Base-by-base conservation (phyloP, 2,888 invertebrate genomes). In the Neria commutata region DNA sequence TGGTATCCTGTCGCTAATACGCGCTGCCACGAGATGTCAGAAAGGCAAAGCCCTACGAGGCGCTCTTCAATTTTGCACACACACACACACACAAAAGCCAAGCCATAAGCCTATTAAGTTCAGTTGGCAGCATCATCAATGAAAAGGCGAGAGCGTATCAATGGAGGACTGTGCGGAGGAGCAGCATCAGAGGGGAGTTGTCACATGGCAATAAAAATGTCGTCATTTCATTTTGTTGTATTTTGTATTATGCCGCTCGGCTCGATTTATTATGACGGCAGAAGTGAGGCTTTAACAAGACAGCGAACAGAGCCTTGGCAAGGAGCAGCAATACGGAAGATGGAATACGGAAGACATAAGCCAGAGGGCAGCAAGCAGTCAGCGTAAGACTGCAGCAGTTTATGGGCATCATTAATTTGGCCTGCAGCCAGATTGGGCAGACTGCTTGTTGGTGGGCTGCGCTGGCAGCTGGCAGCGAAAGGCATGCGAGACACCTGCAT, bases 41-140 rank as follows among this genome's bases (percentile, higher is more conserved):
- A n/a, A 37, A 37, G 37, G 5, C 16, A n/a, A 14, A 4, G 8
- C 37, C 6, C 19, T 2, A 21, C 21, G 42, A 42, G 21, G 21
- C 21, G 42, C 21, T 19, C 19, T 42, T 42, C 42, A 19, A 17
- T 19, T 42, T 19, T 42, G 19, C 21, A 4, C 21, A 19, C 42
- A 42, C 17, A 19, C 14, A 8, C 6, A 11, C 11, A 29, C 29
- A 11, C 6, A 29, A 11, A 11, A 29, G 21, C 5, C 5, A 42
- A 42, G 42, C n/a, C n/a, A n/a, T 42, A 42, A 42, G 42, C 42
- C 42, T 42, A 42, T 42, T 42, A 42, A 42, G 42, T 42, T 42
- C 19, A 19, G 21, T 21, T 5, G 8, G 14, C 8, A 14, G 6
- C 37, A 4, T 37, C 37, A 14, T 8, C 8, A 37, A 4, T 11